Conservation (phyloP, 2,113 vertebrate species). For the Microcebus lehilahytsara region DNA sequence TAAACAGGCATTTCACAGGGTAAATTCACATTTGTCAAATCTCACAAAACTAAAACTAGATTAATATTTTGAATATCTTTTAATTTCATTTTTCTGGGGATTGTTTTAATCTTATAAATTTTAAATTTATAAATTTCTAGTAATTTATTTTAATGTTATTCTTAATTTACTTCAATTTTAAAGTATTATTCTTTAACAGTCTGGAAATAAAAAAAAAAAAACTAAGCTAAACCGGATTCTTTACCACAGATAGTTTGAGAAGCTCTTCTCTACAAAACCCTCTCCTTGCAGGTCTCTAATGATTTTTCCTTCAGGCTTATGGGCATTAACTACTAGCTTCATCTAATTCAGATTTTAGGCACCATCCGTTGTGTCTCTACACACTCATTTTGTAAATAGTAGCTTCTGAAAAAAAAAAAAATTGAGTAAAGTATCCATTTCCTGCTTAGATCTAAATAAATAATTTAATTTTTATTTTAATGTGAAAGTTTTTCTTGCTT, state of each 20-base stretch:
- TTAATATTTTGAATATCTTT: background rate
- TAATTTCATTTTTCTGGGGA: background rate
- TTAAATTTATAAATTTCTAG: background rate
- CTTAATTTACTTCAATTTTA: background rate
- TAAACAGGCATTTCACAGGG: background rate
- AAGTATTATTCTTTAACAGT: background rate
- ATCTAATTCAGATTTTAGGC: background rate
- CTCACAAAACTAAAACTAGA: background rate
- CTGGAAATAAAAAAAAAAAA: background rate
- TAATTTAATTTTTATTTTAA: background rate
- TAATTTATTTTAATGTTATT: background rate
- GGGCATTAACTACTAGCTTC: background rate
- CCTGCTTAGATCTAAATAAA: background rate
- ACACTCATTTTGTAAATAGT: background rate
- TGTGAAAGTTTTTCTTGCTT: background rate
- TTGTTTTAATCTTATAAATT: background rate
- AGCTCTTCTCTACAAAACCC: background rate
- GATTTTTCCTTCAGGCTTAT: background rate
- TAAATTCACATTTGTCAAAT: background rate
- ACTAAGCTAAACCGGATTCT: background rate
- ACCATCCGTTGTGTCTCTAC: background rate
- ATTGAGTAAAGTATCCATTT: background rate
- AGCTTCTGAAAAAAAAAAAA: background rate
- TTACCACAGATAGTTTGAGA: background rate
- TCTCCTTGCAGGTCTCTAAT: background rate